Evolutionary conservation across 1,140 invertebrate species (phyloP).

Genomic region (Formica selysi): DNA sequence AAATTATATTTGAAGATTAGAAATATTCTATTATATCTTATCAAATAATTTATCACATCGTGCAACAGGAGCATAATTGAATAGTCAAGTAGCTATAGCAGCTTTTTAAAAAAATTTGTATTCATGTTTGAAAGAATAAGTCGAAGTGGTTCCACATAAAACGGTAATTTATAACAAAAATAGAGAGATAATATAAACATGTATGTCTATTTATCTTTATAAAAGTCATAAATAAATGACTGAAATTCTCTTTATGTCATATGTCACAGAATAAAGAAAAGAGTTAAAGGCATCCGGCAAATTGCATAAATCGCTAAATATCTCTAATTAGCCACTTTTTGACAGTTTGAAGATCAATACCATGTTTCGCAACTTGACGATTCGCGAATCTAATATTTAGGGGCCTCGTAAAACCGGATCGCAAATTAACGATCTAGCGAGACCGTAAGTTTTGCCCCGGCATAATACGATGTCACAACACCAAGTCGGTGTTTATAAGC

Average conservation of each 20-base stretch:
- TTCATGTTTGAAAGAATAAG: too few species aligned
- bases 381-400: conserved; percentile 47
- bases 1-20: background rate
- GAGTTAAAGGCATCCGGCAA: background rate
- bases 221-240: background rate
- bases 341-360: background rate
- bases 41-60: too few species aligned
- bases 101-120: too few species aligned
- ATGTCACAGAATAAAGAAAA: background rate
- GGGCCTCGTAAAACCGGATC: conserved; percentile 74
- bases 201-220: too few species aligned
- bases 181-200: too few species aligned
- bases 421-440: conserved; percentile 84
- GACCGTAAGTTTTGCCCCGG: conserved; percentile 85
- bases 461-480: conserved; percentile 87
- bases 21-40: background rate
- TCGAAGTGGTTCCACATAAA: too few species aligned
- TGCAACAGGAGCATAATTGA: too few species aligned
- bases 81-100: too few species aligned
- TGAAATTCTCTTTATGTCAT: background rate
- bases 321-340: background rate
- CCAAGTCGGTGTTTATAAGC: conserved; percentile 86
- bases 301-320: background rate
- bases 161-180: too few species aligned
- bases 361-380: conserved; percentile 21